Percentiles rank a stretch among this genome's conserved stretches.
phyloP scores from a whole-genome alignment of 2,797 vertebrate genomes.

The Chrosomus eos region DNA sequence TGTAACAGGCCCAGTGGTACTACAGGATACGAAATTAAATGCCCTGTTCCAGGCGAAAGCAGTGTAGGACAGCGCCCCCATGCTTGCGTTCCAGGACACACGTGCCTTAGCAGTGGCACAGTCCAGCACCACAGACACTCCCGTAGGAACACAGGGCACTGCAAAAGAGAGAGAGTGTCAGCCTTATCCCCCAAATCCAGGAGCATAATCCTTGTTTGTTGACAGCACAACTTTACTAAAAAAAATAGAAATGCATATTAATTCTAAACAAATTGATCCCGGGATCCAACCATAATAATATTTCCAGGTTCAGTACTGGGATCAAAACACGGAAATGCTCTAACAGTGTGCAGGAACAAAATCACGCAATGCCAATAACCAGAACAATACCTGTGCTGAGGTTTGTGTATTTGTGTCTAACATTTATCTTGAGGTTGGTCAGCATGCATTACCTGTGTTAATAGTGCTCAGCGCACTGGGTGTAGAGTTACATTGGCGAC shows the following conservation, averaged over 20 bases:
- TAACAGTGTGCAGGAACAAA: background rate
- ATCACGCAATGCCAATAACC: background rate
- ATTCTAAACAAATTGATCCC: background rate
- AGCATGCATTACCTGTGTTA: slow-evolving; percentile 71
- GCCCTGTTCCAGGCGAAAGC: slow-evolving; percentile 60
- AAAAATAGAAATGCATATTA: background rate
- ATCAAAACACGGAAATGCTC: background rate
- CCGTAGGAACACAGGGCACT: slow-evolving; percentile 79
- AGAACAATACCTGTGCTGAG: background rate
- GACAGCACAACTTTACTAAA: background rate
- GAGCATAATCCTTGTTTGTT: background rate
- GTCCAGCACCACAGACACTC: slow-evolving; percentile 63
- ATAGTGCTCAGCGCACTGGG: slow-evolving; percentile 65
- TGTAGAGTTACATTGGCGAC: slow-evolving; percentile 70
- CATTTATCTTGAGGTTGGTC: background rate
- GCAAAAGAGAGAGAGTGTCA: slow-evolving; percentile 28
- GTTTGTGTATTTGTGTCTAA: background rate
- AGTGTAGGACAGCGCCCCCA: slow-evolving; percentile 71
- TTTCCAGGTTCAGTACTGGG: background rate
- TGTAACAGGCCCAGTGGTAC: slow-evolving; percentile 36
- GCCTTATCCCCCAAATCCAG: background rate
- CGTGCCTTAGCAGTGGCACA: slow-evolving; percentile 70
- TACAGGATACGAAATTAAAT: slow-evolving; percentile 60
- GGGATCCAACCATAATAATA: background rate
- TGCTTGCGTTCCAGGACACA: slow-evolving; percentile 74